Base-by-base conservation (phyloP, 37 sponge, comb jelly and placozoan species). In the Diacarnus erythraeanus region DNA sequence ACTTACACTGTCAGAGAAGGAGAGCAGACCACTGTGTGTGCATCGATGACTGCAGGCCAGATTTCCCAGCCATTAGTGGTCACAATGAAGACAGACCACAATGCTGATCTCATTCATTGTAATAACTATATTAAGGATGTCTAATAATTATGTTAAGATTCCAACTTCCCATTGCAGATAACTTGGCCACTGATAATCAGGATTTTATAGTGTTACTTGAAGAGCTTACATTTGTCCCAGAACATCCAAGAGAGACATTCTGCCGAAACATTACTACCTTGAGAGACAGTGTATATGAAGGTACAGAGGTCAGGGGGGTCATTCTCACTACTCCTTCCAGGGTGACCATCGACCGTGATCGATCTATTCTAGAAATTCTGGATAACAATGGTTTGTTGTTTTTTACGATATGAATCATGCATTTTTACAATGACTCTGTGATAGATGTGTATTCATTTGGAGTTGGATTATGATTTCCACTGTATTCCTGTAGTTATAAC, bases 281-380 rank as follows among this genome's bases (percentile, higher is more conserved):
- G n/a, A 20, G 34, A 10, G 77, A 76, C n/a, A 35, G 1, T 17
- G 5, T 59, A 9, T 76, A 76, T 57, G 77, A 76, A 38, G 77
- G 63, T 1, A 3, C n/a, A 12, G 77, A 76, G 64, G 4, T 17
- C 9, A 6, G 9, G 17, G 41, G 38, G 1, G 6, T 71, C 25
- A n/a, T 23, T 23, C 42, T 71, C 22, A 42, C 41, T n/a, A 35
- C 42, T 15, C 3, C 42, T 18, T 42, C 42, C 36, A 1, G 2
- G 1, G 38, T 71, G 3, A 42, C 42, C 17, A 2, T 40, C 17
- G 3, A 40, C 38, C 71, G 42, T n/a, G 1, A 2, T 2, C 3
- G 6, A 22, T 15, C 71, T 36, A 2, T 23, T 40, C 21, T 71
- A 3, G 2, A 22, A 2, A 71, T 71, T n/a, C 33, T 31, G 66